A percentile compares a stretch with the other conserved stretches of the same genome.
phyloP scores from a whole-genome alignment of 2,113 vertebrate species.

The Bagarius yarrelli region DNA sequence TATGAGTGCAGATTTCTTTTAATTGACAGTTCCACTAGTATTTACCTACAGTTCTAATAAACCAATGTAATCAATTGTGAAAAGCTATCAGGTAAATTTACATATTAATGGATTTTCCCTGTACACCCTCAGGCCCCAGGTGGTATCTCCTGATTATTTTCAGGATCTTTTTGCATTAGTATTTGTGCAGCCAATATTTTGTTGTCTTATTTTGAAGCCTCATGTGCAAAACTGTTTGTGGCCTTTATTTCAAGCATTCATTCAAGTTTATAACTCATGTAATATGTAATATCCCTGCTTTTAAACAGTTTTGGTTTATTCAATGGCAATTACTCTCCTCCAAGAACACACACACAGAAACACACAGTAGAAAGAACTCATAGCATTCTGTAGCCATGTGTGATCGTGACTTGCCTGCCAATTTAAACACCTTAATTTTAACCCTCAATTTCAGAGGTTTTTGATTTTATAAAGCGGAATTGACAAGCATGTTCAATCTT shows the following conservation, averaged over 20 bases:
- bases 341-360: background rate
- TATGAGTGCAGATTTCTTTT: background rate
- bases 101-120: constrained; percentile 52
- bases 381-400: constrained; percentile 26
- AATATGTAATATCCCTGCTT: background rate
- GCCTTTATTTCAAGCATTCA: too few species aligned
- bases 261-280: too few species aligned
- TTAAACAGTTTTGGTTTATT: background rate
- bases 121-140: constrained; percentile 51
- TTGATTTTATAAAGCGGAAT: constrained; percentile 57
- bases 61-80: constrained; percentile 54
- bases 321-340: background rate
- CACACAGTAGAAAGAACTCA: constrained; percentile 9
- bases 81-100: constrained; percentile 52
- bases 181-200: background rate
- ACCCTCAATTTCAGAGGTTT: constrained; percentile 56
- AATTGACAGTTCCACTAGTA: background rate
- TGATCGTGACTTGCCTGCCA: constrained; percentile 51
- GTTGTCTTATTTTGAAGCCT: background rate
- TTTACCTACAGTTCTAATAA: constrained; percentile 33
- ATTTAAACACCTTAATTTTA: constrained; percentile 57
- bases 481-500: constrained; percentile 64
- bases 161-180: constrained; percentile 54
- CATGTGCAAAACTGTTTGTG: too few species aligned
- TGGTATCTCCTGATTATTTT: constrained; percentile 61